Conservation (phyloP, 2,797 vertebrate genomes). For the Acipenser oxyrinchus region DNA sequence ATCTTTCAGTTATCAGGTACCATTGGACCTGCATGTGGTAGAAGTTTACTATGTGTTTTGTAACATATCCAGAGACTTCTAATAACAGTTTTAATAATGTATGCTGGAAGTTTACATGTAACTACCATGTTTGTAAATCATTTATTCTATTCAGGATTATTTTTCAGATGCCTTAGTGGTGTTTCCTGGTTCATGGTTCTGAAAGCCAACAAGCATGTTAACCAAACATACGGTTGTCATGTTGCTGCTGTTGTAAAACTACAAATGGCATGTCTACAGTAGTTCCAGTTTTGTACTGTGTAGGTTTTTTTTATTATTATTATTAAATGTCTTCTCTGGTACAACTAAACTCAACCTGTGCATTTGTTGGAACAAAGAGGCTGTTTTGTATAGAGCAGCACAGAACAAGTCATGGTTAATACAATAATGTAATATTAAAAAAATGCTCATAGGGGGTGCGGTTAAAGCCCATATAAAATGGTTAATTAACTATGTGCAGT, state of each 20-base stretch:
- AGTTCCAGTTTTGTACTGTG: slow-evolving; percentile 12
- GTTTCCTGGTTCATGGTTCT: background rate
- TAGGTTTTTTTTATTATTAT: background rate
- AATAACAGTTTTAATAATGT: slow-evolving; percentile 24
- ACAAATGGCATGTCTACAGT: background rate
- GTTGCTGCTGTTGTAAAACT: slow-evolving; percentile 1
- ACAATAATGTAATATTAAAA: no score
- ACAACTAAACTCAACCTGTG: slow-evolving; percentile 43
- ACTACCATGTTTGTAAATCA: no score
- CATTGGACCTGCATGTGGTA: no score
- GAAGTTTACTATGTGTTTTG: no score
- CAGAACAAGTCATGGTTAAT: no score
- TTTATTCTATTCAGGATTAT: background rate
- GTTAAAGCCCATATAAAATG: no score
- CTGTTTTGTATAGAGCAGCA: slow-evolving; percentile 31
- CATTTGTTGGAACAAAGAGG: slow-evolving; percentile 42
- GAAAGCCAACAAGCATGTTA: background rate
- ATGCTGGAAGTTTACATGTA: slow-evolving; percentile 8
- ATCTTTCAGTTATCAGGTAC: no score
- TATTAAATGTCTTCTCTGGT: slow-evolving; percentile 33
- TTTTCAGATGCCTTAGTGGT: slow-evolving; percentile 2
- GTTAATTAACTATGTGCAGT: no score
- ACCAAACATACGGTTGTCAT: background rate
- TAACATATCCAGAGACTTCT: no score
- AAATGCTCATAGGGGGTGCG: no score